Evolutionary conservation across 2,113 vertebrate genomes (phyloP).

Genomic region (Leptobrachium leishanense): DNA sequence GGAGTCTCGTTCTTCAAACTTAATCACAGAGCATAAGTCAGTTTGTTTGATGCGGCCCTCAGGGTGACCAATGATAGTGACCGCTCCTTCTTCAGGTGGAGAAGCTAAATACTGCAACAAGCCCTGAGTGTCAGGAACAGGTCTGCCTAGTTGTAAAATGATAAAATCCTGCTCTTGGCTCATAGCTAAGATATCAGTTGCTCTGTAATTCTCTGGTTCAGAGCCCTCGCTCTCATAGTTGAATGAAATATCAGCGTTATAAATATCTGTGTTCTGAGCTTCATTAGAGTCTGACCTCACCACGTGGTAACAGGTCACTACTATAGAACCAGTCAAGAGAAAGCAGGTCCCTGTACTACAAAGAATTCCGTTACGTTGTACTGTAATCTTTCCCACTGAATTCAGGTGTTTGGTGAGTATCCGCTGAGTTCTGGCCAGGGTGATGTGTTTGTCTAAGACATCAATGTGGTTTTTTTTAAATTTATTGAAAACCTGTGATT

Average conservation of each 20-base stretch:
- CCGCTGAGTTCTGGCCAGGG: neutral
- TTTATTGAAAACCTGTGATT: neutral
- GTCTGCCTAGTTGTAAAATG: neutral
- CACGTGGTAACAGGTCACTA: constrained; percentile 4
- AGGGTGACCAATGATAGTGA: constrained; percentile 11
- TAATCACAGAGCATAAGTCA: constrained; percentile 2
- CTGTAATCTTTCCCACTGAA: neutral
- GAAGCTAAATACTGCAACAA: neutral
- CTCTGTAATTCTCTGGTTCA: too few species aligned
- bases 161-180: neutral
- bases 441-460: neutral
- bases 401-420: neutral
- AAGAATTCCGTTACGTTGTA: too few species aligned
- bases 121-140: neutral
- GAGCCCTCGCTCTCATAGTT: neutral
- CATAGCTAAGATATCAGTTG: neutral
- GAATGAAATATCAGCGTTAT: too few species aligned
- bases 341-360: neutral
- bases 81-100: neutral
- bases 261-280: too few species aligned
- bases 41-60: neutral
- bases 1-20: too few species aligned
- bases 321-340: neutral
- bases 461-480: neutral
- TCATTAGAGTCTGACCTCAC: neutral